Conservation (phyloP, 1,140 invertebrate species). For the Lordiphosa clarofinis region DNA sequence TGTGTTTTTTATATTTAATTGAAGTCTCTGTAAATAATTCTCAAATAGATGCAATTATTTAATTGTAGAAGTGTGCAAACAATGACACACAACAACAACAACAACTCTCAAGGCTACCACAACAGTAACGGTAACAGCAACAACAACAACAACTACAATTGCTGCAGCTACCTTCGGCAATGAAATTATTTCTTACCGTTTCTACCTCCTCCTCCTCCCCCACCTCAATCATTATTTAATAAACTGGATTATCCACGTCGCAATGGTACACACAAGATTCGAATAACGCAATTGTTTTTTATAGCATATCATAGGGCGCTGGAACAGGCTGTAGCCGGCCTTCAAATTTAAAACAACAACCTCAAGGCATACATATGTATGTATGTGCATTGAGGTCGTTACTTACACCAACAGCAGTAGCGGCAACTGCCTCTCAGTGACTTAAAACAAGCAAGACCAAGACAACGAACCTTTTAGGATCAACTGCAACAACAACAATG, state of each 20-base stretch:
- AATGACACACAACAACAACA: conserved; percentile 57
- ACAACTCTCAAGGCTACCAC: conserved; percentile 40
- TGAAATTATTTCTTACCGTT: conserved; percentile 41
- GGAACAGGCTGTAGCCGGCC: not conserved
- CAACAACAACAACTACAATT: conserved; percentile 26
- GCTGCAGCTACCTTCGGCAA: conserved; percentile 51
- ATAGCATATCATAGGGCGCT: conserved; percentile 14
- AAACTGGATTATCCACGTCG: conserved; percentile 79
- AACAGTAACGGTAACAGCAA: conserved; percentile 12
- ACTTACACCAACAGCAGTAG: not conserved
- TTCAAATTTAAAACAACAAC: not conserved
- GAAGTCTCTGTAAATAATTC: conserved; percentile 43
- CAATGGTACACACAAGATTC: conserved; percentile 79
- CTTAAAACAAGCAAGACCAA: conserved; percentile 7
- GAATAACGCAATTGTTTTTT: conserved; percentile 55
- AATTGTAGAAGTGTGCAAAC: conserved; percentile 47
- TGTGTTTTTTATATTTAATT: conserved; percentile 30
- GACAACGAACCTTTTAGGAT: conserved; percentile 17
- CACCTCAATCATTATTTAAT: conserved; percentile 36
- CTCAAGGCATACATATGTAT: not conserved
- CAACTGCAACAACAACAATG: conserved; percentile 10
- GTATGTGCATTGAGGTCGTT: not conserved
- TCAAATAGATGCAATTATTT: conserved; percentile 46
- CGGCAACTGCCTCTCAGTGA: not conserved
- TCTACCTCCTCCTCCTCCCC: conserved; percentile 29